phyloP scores from a whole-genome alignment of 2,797 vertebrate genomes.

The Enoplosus armatus region DNA sequence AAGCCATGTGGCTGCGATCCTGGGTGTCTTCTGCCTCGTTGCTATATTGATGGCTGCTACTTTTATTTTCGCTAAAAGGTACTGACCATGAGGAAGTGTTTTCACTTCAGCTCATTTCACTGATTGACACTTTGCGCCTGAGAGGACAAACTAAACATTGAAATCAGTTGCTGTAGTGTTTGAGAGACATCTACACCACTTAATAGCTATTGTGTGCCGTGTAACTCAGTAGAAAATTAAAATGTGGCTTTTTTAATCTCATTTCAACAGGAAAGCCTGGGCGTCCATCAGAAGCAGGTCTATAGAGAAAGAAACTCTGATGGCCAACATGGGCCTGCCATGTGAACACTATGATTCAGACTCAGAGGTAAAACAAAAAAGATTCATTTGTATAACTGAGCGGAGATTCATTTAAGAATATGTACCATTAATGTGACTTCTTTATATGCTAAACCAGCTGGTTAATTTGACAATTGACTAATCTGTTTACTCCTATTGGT shows the following conservation, averaged over 20 bases:
- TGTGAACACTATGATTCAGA: constrained; percentile 61
- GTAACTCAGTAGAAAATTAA: neutral
- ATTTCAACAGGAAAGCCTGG: constrained; percentile 63
- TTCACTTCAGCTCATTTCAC: neutral
- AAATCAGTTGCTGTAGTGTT: neutral
- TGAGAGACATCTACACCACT: neutral
- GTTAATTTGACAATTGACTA: neutral
- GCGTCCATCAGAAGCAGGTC: constrained; percentile 38
- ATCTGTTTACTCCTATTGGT: neutral
- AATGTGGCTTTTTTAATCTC: neutral
- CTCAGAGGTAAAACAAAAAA: constrained; percentile 63
- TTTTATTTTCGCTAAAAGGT: constrained; percentile 80
- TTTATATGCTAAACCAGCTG: neutral
- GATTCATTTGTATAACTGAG: neutral
- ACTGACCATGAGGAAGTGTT: neutral
- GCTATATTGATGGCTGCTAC: constrained; percentile 65
- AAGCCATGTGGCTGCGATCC: constrained; percentile 60
- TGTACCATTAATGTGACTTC: neutral
- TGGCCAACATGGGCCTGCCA: constrained; percentile 72
- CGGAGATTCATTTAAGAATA: neutral
- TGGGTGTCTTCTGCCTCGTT: constrained; percentile 78
- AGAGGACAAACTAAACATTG: neutral
- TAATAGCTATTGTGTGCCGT: neutral
- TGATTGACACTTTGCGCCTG: neutral
- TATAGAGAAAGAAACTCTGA: constrained; percentile 75